These are phyloP conservation scores for Pasiphila rectangulata DNA, from an alignment of 2,888 invertebrate genomes.

Conservation along the genomic window DNA sequence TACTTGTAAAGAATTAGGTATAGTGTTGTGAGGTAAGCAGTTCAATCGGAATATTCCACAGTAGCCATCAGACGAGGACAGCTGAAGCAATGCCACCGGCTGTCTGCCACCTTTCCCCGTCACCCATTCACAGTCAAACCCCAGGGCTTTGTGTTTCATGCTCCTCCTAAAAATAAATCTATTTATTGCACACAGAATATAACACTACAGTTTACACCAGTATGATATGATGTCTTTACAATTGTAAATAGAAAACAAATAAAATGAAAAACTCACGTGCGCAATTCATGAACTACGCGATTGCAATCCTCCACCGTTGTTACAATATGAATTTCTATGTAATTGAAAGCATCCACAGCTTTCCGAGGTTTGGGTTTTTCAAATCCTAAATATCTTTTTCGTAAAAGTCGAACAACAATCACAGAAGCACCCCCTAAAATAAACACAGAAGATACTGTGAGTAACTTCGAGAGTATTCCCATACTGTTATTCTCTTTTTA, in stretches of 20 bases:
- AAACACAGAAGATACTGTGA: slow-evolving; percentile 10
- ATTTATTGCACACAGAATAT: not conserved
- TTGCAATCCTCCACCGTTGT: slow-evolving; percentile 46
- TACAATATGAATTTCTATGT: slow-evolving; percentile 53
- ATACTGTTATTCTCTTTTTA: not conserved
- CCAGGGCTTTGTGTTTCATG: slow-evolving; percentile 77
- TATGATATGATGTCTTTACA: not conserved
- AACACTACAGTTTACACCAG: not conserved
- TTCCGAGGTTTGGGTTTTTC: slow-evolving; percentile 33
- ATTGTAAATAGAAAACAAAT: not conserved
- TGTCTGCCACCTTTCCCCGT: slow-evolving; percentile 79
- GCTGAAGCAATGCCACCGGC: slow-evolving; percentile 86
- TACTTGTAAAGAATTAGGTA: slow-evolving; percentile 18
- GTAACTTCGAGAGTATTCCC: slow-evolving; percentile 13
- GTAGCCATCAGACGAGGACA: slow-evolving; percentile 85
- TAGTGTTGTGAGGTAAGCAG: slow-evolving; percentile 29
- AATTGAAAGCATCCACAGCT: slow-evolving; percentile 49
- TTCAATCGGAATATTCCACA: slow-evolving; percentile 86
- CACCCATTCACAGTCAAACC: slow-evolving; percentile 92
- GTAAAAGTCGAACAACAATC: not conserved
- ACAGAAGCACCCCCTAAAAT: slow-evolving; percentile 7
- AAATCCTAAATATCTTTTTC: slow-evolving; percentile 2
- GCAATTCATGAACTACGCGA: slow-evolving; percentile 50
- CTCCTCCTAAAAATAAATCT: slow-evolving; percentile 45
- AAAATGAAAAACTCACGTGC: slow-evolving; percentile 41